Conservation (phyloP, 2,113 vertebrate genomes). For the Oxyura jamaicensis region DNA sequence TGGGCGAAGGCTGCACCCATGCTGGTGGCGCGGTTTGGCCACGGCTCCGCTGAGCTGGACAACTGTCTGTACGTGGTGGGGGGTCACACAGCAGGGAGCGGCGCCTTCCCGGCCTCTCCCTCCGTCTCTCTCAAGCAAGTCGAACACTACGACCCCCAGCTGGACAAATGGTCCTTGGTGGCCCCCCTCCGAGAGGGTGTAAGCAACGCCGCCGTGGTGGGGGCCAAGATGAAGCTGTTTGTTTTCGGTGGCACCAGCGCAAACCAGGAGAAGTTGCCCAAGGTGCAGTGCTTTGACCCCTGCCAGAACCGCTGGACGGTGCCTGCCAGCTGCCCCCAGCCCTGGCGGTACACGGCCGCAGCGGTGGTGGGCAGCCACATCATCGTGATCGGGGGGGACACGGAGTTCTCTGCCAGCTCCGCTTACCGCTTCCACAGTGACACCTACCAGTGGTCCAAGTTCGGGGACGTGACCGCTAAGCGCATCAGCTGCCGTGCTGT, state of each 20-base stretch:
- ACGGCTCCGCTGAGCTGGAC: conserved; percentile 83
- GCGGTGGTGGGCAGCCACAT: conserved; percentile 83
- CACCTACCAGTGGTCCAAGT: conserved; percentile 85
- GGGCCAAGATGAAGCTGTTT: conserved; percentile 83
- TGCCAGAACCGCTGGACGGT: conserved; percentile 85
- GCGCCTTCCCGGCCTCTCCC: conserved; percentile 82
- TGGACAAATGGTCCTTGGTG: conserved; percentile 86
- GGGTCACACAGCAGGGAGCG: conserved; percentile 80
- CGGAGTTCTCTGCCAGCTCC: conserved; percentile 84
- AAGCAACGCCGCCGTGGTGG: conserved; percentile 83
- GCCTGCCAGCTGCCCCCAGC: conserved; percentile 82
- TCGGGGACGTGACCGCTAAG: conserved; percentile 83
- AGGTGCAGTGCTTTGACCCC: conserved; percentile 85
- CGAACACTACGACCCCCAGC: conserved; percentile 83
- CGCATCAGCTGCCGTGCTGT: conserved; percentile 86
- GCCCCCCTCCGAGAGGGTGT: conserved; percentile 84
- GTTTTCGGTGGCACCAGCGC: conserved; percentile 84
- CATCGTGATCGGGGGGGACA: conserved; percentile 85
- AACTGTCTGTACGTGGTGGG: conserved; percentile 85
- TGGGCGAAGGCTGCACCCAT: conserved; percentile 86
- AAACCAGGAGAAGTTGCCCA: conserved; percentile 85
- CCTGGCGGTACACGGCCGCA: conserved; percentile 84
- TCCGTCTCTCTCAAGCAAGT: conserved; percentile 85
- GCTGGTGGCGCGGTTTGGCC: conserved; percentile 84
- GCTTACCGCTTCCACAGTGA: conserved; percentile 86